A percentile compares a stretch with the other conserved stretches of the same genome.
Evolutionary conservation across 2,888 invertebrate species (phyloP).

Genomic region (Oscheius sp.): DNA sequence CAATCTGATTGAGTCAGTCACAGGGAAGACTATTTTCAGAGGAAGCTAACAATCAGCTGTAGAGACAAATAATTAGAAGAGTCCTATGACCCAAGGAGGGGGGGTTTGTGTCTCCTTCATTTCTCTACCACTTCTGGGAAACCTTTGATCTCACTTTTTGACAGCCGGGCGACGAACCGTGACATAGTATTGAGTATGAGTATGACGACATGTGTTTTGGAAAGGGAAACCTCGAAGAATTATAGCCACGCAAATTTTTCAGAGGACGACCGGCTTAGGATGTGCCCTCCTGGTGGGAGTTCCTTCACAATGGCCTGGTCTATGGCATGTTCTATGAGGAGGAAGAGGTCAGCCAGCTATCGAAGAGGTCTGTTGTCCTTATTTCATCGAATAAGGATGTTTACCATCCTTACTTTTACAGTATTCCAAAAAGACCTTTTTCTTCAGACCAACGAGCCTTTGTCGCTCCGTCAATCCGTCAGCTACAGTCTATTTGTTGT

Average conservation of each 20-base stretch:
- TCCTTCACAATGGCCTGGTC: conserved; percentile 63
- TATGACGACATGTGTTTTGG: background rate
- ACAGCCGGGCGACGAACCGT: no score
- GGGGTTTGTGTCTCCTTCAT: no score
- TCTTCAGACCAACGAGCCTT: conserved; percentile 43
- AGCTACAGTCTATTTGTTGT: conserved; percentile 62
- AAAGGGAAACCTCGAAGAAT: conserved; percentile 2
- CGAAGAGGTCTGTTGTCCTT: background rate
- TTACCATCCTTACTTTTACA: background rate
- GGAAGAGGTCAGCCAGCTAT: conserved; percentile 35
- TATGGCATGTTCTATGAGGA: conserved; percentile 57
- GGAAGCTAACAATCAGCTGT: no score
- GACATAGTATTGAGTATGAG: background rate
- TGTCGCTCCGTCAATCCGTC: conserved; percentile 56
- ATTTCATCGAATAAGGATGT: no score
- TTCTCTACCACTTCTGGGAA: no score
- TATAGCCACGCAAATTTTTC: background rate
- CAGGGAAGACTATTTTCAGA: no score
- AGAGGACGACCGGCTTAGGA: conserved; percentile 52
- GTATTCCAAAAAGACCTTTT: background rate
- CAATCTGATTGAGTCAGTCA: no score
- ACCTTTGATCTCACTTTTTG: no score
- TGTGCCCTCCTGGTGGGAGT: conserved; percentile 60
- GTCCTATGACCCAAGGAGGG: no score
- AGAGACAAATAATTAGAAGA: no score